Conservation (phyloP, 2,888 invertebrate genomes). For the Galeruca laticollis region DNA sequence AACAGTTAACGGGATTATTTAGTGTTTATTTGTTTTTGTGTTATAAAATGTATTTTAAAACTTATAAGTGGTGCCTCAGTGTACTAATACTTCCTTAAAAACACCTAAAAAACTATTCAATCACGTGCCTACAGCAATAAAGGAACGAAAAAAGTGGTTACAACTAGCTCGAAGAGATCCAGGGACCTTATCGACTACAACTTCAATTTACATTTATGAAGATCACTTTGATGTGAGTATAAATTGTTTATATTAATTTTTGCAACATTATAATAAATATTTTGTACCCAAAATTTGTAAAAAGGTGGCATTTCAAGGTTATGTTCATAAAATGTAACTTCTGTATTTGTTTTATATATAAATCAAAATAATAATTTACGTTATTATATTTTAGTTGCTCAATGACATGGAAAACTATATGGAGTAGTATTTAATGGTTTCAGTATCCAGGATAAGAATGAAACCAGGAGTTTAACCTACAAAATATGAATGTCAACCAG, state of each 20-base stretch:
- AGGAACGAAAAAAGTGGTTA: constrained; percentile 6
- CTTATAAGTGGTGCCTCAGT: constrained; percentile 23
- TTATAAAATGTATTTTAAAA: constrained; percentile 9
- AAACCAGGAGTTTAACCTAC: constrained; percentile 18
- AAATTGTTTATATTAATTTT: not conserved
- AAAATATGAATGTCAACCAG: constrained; percentile 22
- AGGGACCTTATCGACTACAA: not conserved
- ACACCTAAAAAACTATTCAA: constrained; percentile 22
- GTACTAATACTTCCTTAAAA: constrained; percentile 7
- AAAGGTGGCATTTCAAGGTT: not conserved
- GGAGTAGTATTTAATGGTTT: constrained; percentile 22
- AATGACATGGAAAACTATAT: constrained; percentile 29
- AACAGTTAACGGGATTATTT: not conserved
- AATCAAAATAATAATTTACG: not conserved
- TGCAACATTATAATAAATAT: too few species aligned
- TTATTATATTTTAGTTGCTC: constrained; percentile 18
- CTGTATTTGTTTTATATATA: not conserved
- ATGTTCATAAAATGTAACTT: not conserved
- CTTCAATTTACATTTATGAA: constrained; percentile 10
- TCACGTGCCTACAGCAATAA: not conserved
- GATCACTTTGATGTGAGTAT: constrained; percentile 13
- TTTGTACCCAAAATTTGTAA: too few species aligned
- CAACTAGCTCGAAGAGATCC: constrained; percentile 8
- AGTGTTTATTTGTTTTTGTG: constrained; percentile 4
- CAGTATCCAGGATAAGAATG: constrained; percentile 14